phyloP scores from a whole-genome alignment of 1,140 invertebrate genomes.

The Pantala flavescens region DNA sequence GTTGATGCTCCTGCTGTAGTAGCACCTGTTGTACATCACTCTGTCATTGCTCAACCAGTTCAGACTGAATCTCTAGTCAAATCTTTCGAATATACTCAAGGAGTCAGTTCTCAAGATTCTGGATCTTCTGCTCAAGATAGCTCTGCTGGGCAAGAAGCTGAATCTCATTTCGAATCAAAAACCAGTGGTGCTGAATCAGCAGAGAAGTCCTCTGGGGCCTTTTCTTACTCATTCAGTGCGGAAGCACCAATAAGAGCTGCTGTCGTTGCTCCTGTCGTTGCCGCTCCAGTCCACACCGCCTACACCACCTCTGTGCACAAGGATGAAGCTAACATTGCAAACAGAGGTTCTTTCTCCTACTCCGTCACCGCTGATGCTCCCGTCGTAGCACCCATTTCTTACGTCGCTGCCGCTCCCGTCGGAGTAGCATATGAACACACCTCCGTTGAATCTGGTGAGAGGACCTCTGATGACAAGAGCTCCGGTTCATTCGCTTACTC shows the following conservation, averaged over 20 bases:
- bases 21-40: neutral
- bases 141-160: too few relatives aligned
- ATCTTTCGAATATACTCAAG: too few relatives aligned
- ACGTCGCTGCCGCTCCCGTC: neutral
- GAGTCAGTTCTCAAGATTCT: too few relatives aligned
- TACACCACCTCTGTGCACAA: neutral
- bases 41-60: neutral
- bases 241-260: neutral
- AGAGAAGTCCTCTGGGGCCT: neutral
- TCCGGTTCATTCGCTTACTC: neutral
- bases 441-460: neutral
- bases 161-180: neutral
- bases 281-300: neutral
- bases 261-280: neutral
- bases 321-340: neutral
- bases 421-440: neutral
- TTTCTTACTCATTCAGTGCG: neutral
- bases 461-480: neutral
- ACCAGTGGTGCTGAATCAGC: neutral
- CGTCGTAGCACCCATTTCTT: neutral
- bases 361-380: neutral
- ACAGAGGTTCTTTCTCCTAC: neutral
- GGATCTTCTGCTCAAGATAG: too few relatives aligned
- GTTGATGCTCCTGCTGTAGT: neutral
- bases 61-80: too few relatives aligned